Conservation (phyloP, 2,888 invertebrate species). For the Phaedon cochleariae region DNA sequence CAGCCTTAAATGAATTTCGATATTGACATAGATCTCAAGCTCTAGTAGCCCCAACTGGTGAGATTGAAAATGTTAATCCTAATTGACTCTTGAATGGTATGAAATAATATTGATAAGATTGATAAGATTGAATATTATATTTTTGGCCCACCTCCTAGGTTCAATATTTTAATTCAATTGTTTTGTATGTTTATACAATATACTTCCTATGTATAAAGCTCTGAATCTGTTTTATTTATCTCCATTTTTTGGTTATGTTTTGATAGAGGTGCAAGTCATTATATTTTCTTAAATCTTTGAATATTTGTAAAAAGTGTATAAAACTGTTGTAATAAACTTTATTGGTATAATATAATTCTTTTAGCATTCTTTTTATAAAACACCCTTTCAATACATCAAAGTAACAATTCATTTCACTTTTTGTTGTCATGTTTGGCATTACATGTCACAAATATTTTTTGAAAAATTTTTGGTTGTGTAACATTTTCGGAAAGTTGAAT, state of each 20-base stretch:
- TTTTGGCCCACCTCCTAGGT: not conserved
- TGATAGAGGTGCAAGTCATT: not conserved
- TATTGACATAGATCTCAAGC: too few species aligned
- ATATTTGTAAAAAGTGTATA: conserved; percentile 53
- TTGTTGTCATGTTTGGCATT: not conserved
- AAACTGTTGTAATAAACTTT: conserved; percentile 49
- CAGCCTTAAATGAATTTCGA: too few species aligned
- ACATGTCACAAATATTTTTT: not conserved
- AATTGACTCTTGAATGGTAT: too few species aligned
- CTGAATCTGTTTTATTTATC: not conserved
- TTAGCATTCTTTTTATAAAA: not conserved
- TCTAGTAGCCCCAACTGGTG: too few species aligned
- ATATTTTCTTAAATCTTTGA: not conserved
- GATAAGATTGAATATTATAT: not conserved
- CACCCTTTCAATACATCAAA: too few species aligned
- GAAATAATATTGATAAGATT: too few species aligned
- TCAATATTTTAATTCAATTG: not conserved
- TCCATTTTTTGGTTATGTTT: not conserved
- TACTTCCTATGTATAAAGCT: not conserved
- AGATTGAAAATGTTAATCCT: too few species aligned
- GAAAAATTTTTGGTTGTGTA: conserved; percentile 12
- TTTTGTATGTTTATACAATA: not conserved
- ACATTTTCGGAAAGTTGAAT: not conserved
- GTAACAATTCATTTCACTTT: not conserved
- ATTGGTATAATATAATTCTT: conserved; percentile 32